Percentiles rank a stretch among this genome's conserved stretches.
Conservation (phyloP, 2,113 vertebrate genomes). For the Craseonycteris thonglongyai region DNA sequence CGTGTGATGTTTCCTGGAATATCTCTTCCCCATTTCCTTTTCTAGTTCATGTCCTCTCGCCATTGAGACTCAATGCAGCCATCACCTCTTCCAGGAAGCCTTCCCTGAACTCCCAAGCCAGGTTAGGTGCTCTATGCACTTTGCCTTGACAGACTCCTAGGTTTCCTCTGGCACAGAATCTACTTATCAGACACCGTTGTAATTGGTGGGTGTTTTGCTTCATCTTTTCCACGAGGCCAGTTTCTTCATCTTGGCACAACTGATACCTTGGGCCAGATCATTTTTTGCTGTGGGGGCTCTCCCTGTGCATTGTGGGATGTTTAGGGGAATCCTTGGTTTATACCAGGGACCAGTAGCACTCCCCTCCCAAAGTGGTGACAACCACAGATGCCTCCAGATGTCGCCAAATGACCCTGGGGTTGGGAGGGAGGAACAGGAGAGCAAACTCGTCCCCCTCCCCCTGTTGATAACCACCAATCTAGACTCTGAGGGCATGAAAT, state of each 20-base stretch:
- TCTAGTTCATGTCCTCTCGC: background rate
- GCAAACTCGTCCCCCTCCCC: background rate
- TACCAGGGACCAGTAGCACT: background rate
- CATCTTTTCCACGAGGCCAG: background rate
- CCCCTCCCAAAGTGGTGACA: background rate
- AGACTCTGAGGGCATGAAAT: fast-evolving
- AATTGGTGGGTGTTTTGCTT: background rate
- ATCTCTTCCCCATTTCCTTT: background rate
- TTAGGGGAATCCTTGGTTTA: background rate
- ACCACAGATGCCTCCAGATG: background rate
- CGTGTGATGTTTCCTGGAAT: background rate
- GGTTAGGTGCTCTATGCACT: background rate
- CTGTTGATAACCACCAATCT: background rate
- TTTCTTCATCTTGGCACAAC: background rate
- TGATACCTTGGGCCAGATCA: background rate
- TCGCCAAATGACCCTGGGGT: background rate
- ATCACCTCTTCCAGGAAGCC: background rate
- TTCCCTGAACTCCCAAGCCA: background rate
- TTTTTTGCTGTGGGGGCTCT: background rate
- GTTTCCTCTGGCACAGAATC: background rate
- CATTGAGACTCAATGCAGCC: background rate
- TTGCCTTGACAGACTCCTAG: background rate
- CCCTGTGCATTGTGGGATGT: background rate
- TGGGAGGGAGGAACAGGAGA: background rate
- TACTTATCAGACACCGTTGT: background rate